Percentiles rank a stretch among this genome's conserved stretches.
phyloP scores from a whole-genome alignment of 1,140 invertebrate genomes.

The Trypoxylus dichotomus region DNA sequence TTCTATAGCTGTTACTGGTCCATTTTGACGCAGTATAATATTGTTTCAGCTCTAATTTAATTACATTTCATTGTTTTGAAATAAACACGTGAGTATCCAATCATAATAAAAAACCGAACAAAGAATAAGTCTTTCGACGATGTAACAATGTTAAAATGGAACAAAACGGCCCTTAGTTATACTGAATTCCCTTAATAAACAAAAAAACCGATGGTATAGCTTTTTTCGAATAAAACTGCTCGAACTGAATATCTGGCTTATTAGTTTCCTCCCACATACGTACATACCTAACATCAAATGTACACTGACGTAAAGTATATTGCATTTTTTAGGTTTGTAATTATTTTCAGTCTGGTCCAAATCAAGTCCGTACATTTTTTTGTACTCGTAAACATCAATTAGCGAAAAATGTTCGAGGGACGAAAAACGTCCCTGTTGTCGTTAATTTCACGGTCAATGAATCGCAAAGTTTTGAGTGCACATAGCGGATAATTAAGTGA shows the following conservation, averaged over 20 bases:
- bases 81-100: not conserved
- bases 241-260: not conserved
- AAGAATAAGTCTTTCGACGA: not conserved
- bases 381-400: not conserved
- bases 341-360: not conserved
- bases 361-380: not conserved
- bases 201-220: not conserved
- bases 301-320: not conserved
- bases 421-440: not conserved
- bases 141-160: not conserved
- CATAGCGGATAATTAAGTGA: not conserved
- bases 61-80: not conserved
- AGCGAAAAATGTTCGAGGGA: not conserved
- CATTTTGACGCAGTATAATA: not conserved
- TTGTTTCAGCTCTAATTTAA: not conserved
- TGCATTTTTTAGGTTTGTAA: constrained; percentile 3
- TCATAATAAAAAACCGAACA: not conserved
- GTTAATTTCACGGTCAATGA: constrained; percentile 19
- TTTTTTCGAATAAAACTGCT: not conserved
- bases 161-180: not conserved
- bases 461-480: not conserved
- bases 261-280: not conserved
- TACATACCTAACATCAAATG: not conserved
- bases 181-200: not conserved
- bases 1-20: not conserved